phyloP scores from a whole-genome alignment of 2,888 invertebrate species.

The Morinoia aosen region DNA sequence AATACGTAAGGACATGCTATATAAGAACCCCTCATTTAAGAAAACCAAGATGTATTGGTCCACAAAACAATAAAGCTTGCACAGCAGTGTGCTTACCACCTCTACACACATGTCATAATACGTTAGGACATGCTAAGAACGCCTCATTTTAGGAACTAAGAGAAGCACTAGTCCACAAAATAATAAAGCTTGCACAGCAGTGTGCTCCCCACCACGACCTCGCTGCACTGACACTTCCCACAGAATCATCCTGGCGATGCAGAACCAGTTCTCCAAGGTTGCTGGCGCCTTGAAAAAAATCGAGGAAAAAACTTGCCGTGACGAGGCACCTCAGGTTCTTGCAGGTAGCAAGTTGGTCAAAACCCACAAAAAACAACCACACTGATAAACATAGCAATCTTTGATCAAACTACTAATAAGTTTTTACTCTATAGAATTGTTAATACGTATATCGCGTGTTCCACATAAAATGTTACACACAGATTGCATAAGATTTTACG shows the following conservation, averaged over 20 bases:
- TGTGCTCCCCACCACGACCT: neutral
- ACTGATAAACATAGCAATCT: neutral
- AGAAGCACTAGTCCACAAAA: too few species aligned
- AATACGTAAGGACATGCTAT: too few species aligned
- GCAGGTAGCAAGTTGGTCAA: neutral
- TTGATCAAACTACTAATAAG: neutral
- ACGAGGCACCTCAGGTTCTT: neutral
- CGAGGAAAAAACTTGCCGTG: neutral
- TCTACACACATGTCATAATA: too few species aligned
- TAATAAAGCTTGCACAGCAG: too few species aligned
- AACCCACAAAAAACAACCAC: neutral
- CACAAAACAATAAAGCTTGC: too few species aligned
- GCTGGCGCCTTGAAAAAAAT: neutral
- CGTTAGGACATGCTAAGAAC: too few species aligned
- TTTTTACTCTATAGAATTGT: neutral
- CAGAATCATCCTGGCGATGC: neutral
- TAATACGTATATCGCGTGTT: neutral
- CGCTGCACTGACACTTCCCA: neutral
- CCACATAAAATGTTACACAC: too few species aligned
- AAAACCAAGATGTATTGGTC: too few species aligned
- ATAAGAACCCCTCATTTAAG: too few species aligned
- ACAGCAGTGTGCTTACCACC: neutral
- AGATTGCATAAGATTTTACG: too few species aligned
- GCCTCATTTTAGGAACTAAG: too few species aligned
- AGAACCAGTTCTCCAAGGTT: neutral